Percentiles rank a stretch among this genome's conserved stretches.
phyloP scores from a whole-genome alignment of 2,888 invertebrate genomes.

The Sphaeridia pumilis region DNA sequence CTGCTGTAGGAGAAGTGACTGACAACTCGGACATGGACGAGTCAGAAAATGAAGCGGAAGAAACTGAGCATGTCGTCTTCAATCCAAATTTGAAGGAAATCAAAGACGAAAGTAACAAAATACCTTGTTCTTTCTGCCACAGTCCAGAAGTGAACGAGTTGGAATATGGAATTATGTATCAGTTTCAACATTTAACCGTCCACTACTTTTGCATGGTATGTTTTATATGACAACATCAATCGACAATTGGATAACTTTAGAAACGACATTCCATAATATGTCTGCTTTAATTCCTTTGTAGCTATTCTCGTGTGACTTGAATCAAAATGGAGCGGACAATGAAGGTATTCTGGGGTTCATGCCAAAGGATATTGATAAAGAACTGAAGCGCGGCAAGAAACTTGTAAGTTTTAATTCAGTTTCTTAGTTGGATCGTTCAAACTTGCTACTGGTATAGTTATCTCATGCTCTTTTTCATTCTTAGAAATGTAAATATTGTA shows the following conservation, averaged over 20 bases:
- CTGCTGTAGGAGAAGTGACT: too few species aligned
- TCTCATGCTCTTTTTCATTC: slow-evolving; percentile 37
- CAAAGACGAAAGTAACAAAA: background rate
- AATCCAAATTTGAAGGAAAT: slow-evolving; percentile 22
- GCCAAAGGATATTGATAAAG: slow-evolving; percentile 53
- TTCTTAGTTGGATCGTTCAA: too few species aligned
- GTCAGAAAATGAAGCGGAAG: background rate
- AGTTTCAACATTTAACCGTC: slow-evolving; percentile 46
- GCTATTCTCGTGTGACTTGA: slow-evolving; percentile 58
- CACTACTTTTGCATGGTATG: slow-evolving; percentile 68
- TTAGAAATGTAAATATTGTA: slow-evolving; percentile 59
- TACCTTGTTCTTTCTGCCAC: slow-evolving; percentile 20
- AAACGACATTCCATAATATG: background rate
- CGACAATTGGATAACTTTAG: background rate
- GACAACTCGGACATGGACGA: too few species aligned
- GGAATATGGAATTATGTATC: slow-evolving; percentile 29
- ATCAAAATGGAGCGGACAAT: slow-evolving; percentile 54
- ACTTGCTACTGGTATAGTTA: background rate
- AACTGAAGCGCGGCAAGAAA: slow-evolving; percentile 51
- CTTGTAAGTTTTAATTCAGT: slow-evolving; percentile 48
- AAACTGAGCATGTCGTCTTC: background rate
- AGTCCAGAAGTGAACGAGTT: slow-evolving; percentile 18
- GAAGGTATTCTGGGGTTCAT: slow-evolving; percentile 65
- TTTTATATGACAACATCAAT: slow-evolving; percentile 21
- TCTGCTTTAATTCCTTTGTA: slow-evolving; percentile 39